These are phyloP conservation scores for Megalopta genalis DNA, from an alignment of 1,140 invertebrate species.

Conservation along the genomic window DNA sequence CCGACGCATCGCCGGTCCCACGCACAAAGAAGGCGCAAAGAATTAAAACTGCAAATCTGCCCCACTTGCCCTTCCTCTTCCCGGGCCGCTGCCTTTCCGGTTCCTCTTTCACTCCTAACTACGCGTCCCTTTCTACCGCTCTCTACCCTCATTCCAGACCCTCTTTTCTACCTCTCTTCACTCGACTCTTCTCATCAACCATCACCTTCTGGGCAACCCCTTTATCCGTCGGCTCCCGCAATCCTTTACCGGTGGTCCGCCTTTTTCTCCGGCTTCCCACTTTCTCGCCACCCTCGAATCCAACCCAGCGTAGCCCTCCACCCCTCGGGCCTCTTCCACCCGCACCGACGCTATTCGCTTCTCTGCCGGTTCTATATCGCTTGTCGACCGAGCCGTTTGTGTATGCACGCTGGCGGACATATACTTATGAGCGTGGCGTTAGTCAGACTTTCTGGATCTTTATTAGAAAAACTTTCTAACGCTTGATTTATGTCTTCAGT, in stretches of 20 bases:
- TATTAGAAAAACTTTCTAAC: too few species aligned
- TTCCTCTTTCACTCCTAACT: constrained; percentile 13
- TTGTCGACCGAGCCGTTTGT: too few species aligned
- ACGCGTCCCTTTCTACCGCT: not conserved
- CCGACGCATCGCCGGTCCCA: not conserved
- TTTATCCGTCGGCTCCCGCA: constrained; percentile 23
- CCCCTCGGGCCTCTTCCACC: too few species aligned
- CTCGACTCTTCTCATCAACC: constrained; percentile 33
- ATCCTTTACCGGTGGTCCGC: constrained; percentile 27
- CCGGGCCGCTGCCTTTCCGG: constrained; percentile 1
- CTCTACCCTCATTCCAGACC: not conserved
- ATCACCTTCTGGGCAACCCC: constrained; percentile 25
- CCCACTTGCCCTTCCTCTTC: not conserved
- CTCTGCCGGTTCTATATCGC: not conserved
- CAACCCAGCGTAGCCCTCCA: not conserved
- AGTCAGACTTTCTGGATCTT: too few species aligned
- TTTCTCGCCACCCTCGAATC: not conserved
- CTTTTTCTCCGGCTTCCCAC: constrained; percentile 9
- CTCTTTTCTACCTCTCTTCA: not conserved
- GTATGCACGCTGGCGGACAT: not conserved
- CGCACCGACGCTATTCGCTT: too few species aligned
- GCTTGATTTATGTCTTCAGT: too few species aligned
- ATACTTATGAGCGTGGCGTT: too few species aligned
- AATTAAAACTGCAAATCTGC: constrained; percentile 38
- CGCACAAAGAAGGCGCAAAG: constrained; percentile 28